Conservation (phyloP, 2,888 invertebrate species). For the Adela reaumurella region DNA sequence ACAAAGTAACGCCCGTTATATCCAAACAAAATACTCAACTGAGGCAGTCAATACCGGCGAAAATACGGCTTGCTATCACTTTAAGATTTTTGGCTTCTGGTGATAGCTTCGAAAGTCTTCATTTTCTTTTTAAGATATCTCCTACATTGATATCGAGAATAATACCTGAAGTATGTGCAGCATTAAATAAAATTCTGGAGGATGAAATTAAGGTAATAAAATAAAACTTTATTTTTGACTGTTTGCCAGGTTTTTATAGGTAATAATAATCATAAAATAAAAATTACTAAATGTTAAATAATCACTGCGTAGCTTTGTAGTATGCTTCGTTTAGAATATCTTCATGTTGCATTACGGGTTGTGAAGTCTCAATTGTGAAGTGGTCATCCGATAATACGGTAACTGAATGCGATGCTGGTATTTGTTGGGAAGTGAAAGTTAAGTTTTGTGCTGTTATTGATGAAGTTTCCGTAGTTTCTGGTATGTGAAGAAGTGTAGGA, state of each 20-base stretch:
- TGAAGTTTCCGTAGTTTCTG: too few relatives aligned
- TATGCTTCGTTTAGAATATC: neutral
- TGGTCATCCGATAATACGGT: too few relatives aligned
- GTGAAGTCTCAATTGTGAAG: too few relatives aligned
- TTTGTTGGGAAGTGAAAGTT: too few relatives aligned
- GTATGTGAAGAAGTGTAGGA: too few relatives aligned
- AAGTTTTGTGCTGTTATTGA: too few relatives aligned
- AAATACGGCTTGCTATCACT: neutral
- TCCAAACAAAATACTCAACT: neutral
- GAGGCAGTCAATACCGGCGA: neutral
- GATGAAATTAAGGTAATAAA: constrained; percentile 4
- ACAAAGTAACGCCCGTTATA: neutral
- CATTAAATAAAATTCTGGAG: constrained; percentile 1
- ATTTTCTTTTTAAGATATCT: constrained; percentile 2
- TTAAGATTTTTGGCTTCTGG: constrained; percentile 1
- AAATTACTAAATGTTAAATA: too few relatives aligned
- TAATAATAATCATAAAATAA: too few relatives aligned
- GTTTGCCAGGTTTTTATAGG: too few relatives aligned
- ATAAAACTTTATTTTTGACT: too few relatives aligned
- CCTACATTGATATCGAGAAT: neutral
- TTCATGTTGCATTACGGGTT: too few relatives aligned
- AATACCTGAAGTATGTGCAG: constrained; percentile 3
- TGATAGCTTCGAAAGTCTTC: constrained; percentile 1
- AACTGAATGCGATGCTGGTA: too few relatives aligned
- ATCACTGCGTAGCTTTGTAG: neutral